A percentile compares a stretch with the other conserved stretches of the same genome.
Evolutionary conservation across 2,888 invertebrate genomes (phyloP).

Genomic region (Meliscaeva auricollis): DNA sequence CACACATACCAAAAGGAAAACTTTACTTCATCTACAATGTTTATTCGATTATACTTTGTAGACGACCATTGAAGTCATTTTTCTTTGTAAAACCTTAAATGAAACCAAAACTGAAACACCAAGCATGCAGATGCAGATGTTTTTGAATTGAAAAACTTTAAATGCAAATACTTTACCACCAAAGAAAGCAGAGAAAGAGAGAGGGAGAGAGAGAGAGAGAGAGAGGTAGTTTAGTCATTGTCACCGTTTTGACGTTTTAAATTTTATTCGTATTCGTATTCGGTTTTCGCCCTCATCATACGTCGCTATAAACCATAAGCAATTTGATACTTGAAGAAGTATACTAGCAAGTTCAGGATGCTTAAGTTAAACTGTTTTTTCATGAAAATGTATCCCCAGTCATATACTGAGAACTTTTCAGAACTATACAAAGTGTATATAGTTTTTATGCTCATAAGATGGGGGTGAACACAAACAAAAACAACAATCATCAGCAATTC

Average conservation of each 20-base stretch:
- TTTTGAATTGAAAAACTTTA: constrained; percentile 65
- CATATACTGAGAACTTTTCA: neutral
- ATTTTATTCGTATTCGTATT: neutral
- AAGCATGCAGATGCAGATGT: constrained; percentile 33
- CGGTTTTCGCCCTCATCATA: neutral
- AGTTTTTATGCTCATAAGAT: constrained; percentile 19
- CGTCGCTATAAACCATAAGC: constrained; percentile 5
- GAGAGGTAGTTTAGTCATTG: neutral
- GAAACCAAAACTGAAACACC: constrained; percentile 2
- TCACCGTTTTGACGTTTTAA: neutral
- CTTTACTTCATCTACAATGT: constrained; percentile 36
- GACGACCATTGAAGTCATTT: constrained; percentile 34
- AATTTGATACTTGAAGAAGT: constrained; percentile 33
- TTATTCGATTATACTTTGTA: constrained; percentile 51
- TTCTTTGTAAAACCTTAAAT: constrained; percentile 11
- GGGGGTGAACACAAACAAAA: constrained; percentile 1
- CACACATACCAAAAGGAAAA: neutral
- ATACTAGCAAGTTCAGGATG: neutral
- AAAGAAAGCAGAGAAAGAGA: neutral
- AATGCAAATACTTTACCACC: constrained; percentile 42
- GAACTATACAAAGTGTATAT: constrained; percentile 6
- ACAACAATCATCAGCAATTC: constrained; percentile 52
- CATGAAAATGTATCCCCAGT: constrained; percentile 8
- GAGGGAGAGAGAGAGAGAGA: no score
- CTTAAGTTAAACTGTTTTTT: constrained; percentile 45